Evolutionary conservation across 2,113 vertebrate species (phyloP).

Genomic region (Phocoena phocoena): DNA sequence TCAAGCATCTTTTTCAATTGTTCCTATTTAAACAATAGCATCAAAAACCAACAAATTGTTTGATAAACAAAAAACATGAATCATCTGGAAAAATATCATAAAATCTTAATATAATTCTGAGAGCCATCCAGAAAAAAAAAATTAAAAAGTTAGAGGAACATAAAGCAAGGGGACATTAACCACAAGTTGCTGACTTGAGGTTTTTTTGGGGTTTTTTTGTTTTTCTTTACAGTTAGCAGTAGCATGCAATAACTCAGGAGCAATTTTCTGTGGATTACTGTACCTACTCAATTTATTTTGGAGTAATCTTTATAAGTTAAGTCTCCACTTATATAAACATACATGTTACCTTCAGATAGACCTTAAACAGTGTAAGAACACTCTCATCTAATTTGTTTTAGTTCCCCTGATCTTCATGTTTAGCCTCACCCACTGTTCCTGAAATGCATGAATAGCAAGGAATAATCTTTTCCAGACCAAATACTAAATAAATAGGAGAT

Average conservation of each 20-base stretch:
- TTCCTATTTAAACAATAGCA: neutral
- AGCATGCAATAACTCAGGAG: conserved; percentile 80
- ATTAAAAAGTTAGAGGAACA: conserved; percentile 40
- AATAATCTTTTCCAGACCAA: neutral
- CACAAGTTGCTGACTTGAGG: conserved; percentile 76
- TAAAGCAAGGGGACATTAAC: conserved; percentile 80
- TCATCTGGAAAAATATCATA: conserved; percentile 55
- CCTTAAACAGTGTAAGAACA: neutral
- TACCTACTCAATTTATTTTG: conserved; percentile 66
- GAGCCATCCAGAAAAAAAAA: conserved; percentile 69
- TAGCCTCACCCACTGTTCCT: neutral
- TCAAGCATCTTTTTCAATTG: neutral
- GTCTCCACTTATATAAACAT: conserved; percentile 43
- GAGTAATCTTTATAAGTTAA: conserved; percentile 55
- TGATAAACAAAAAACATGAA: neutral
- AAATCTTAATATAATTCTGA: conserved; percentile 68
- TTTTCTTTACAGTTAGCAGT: conserved; percentile 75
- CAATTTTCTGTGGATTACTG: conserved; percentile 79
- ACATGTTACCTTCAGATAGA: neutral
- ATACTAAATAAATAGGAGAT: neutral
- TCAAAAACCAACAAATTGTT: neutral
- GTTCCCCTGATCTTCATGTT: neutral
- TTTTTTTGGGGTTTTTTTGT: neutral
- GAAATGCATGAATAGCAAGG: neutral
- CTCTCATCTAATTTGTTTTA: neutral